Conservation (phyloP, 2,797 vertebrate genomes). For the Propithecus deckenii region DNA sequence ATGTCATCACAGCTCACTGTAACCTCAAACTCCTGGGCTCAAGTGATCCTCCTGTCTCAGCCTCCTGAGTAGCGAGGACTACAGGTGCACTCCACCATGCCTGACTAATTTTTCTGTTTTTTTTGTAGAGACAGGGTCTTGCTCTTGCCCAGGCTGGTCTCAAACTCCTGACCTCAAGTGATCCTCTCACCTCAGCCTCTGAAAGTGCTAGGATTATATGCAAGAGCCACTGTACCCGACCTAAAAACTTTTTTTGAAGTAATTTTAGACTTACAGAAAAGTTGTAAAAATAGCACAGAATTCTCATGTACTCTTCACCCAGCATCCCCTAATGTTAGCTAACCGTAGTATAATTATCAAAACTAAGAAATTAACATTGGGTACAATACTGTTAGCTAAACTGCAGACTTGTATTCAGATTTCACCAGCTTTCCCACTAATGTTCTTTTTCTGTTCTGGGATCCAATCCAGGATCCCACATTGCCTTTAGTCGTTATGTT, state of each 20-base stretch:
- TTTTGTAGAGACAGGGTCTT: neutral
- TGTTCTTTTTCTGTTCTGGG: neutral
- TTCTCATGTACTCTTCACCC: neutral
- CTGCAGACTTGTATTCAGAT: neutral
- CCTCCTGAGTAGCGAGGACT: neutral
- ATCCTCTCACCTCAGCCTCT: neutral
- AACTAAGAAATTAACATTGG: neutral
- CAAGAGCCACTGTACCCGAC: neutral
- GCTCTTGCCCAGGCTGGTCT: neutral
- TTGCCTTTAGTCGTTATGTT: neutral
- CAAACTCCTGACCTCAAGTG: neutral
- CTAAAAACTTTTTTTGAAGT: neutral
- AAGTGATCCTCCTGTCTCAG: neutral
- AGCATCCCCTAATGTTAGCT: neutral
- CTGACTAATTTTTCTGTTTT: neutral
- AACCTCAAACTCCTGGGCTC: neutral
- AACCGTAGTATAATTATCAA: neutral
- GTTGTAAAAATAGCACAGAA: neutral
- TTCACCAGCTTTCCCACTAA: neutral
- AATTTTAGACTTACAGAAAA: slow-evolving; percentile 37
- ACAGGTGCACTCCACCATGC: neutral
- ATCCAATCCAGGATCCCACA: neutral
- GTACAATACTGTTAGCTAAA: neutral
- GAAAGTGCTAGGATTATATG: neutral
- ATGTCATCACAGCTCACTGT: neutral